phyloP scores from a whole-genome alignment of 53 echinoderm and acorn worm genomes.

The Holothuria scabra region DNA sequence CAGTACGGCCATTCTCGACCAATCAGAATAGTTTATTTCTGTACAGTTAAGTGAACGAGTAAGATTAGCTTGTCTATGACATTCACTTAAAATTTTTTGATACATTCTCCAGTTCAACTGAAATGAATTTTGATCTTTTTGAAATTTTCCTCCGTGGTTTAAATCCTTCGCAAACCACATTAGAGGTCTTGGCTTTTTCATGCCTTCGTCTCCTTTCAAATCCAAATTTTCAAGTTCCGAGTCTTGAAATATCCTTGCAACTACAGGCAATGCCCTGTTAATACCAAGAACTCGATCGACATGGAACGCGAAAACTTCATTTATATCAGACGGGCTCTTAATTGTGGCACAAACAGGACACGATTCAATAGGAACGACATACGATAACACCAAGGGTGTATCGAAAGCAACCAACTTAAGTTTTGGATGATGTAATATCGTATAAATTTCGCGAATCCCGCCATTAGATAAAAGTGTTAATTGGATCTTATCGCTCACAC shows the following conservation, averaged over 20 bases:
- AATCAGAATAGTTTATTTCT: conserved; percentile 21
- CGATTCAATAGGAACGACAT: conserved; percentile 26
- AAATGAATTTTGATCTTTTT: conserved; percentile 36
- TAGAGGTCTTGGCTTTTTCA: background rate
- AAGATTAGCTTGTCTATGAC: background rate
- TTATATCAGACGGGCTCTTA: background rate
- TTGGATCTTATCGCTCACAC: background rate
- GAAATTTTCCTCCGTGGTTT: conserved; percentile 30
- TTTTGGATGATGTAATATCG: background rate
- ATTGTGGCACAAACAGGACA: conserved; percentile 28
- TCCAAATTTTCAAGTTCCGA: background rate
- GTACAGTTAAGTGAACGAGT: background rate
- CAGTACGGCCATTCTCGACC: conserved; percentile 43
- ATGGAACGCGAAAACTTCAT: conserved; percentile 40
- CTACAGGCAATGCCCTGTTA: conserved; percentile 10
- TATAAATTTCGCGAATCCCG: conserved; percentile 34
- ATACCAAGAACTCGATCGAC: conserved; percentile 37
- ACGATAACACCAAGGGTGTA: background rate
- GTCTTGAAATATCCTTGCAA: background rate
- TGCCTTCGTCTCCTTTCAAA: background rate
- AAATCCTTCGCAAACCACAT: conserved; percentile 35
- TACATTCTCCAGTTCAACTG: conserved; percentile 35
- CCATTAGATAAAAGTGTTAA: conserved; percentile 9
- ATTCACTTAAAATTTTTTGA: conserved; percentile 16
- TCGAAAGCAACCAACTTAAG: conserved; percentile 33